Conservation (phyloP, 2,888 invertebrate genomes). For the Helobdella robusta region DNA sequence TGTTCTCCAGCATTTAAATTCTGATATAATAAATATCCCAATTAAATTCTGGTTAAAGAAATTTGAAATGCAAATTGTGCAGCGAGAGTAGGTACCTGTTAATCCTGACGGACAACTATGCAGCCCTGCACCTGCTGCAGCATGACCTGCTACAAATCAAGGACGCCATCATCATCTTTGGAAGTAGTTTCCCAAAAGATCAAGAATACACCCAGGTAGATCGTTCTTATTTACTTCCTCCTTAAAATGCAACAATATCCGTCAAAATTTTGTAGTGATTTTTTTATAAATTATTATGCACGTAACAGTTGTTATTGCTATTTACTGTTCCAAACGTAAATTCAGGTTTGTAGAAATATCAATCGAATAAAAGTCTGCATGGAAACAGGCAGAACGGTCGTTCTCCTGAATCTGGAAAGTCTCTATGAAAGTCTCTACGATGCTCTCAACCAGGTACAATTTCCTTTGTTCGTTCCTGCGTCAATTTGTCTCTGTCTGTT, state of each 20-base stretch:
- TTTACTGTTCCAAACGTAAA: neutral
- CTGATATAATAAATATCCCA: no score
- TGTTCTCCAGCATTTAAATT: no score
- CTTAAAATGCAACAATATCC: neutral
- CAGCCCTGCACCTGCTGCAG: conserved; percentile 42
- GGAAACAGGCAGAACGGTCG: conserved; percentile 44
- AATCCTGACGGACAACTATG: conserved; percentile 45
- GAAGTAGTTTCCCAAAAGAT: conserved; percentile 44
- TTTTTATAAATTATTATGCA: no score
- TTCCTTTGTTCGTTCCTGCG: neutral
- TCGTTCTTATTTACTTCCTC: no score
- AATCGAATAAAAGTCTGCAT: conserved; percentile 46
- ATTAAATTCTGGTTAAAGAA: no score
- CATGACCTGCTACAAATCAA: conserved; percentile 38
- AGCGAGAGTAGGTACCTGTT: conserved; percentile 45
- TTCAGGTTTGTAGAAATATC: conserved; percentile 44
- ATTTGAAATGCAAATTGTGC: no score
- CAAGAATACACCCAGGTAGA: conserved; percentile 43
- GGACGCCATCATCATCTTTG: conserved; percentile 42
- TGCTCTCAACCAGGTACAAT: conserved; percentile 42
- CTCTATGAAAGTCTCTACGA: conserved; percentile 46
- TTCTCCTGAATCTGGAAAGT: conserved; percentile 44
- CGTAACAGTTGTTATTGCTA: neutral
- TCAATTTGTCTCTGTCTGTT: neutral
- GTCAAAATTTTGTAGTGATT: no score